Base-by-base conservation (phyloP, 2,888 invertebrate species). In the Pyrochroa serraticornis region DNA sequence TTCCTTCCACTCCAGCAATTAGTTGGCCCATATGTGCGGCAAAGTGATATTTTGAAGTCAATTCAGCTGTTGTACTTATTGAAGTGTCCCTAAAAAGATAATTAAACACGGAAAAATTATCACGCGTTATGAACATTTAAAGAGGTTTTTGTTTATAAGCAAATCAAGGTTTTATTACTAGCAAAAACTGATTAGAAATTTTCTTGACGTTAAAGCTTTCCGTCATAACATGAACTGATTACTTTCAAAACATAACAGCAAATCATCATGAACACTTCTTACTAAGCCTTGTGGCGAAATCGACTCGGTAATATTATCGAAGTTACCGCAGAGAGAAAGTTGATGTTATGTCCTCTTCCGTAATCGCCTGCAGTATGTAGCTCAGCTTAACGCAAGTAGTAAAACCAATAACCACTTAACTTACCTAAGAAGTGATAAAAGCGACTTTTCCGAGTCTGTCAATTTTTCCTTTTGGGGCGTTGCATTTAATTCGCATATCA, bases 11-110 rank as follows among this genome's bases (percentile, higher is more conserved):
- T 13, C 86, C 87, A 42, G 85, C 82, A 58, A 87, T 84, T 62
- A 87, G 77, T 76, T 87, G 87, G 54, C 87, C 87, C 87, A 87
- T 87, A 74, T 87, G 87, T 13, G 87, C 87, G 7, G 87, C 87
- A 71, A 85, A 86, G 73, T 86, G 86, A 71, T 85, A 86, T 69
- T 83, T 83, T 33, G 86, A 86, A 0, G 86, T 83, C 55, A 86
- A 81, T 77, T 86, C 86, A 9, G 85, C 86, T 65, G 85, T 83
- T 31, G 83, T 84, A 62, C 82, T 83, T 64, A 87, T 81, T 53
- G 85, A 85, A 30, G 86, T 87, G 67, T 87, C 86, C 69, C 87
- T 87, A 78, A 34, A 58, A 51, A 39, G n/a, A 55, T 31, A 14
- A 22, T 37, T 3, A 36, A 8, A 41, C 45, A 49, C 6, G 36